Percentiles rank a stretch among this genome's conserved stretches.
These are phyloP conservation scores for Beris morrisii DNA, from an alignment of 2,888 invertebrate genomes.

Conservation along the genomic window DNA sequence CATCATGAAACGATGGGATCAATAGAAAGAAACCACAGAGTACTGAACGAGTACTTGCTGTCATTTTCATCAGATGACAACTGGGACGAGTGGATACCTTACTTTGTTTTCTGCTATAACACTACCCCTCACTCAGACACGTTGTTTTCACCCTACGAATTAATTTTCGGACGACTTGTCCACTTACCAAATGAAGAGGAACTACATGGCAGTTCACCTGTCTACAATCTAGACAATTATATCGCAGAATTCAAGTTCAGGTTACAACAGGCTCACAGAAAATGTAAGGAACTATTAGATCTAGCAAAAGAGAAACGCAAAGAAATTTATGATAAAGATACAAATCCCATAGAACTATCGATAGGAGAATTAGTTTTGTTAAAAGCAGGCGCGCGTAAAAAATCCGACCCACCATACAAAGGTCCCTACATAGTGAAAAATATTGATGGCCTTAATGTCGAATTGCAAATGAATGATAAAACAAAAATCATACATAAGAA, in stretches of 20 bases:
- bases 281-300: neutral
- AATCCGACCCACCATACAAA: too few species aligned
- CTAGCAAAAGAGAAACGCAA: slow-evolving; percentile 6
- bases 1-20: slow-evolving; percentile 22
- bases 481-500: too few species aligned
- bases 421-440: too few species aligned
- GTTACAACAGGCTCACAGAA: slow-evolving; percentile 4
- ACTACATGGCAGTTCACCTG: neutral
- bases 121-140: neutral
- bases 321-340: neutral
- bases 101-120: slow-evolving; percentile 1
- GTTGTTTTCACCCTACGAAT: neutral
- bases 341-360: neutral
- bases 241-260: neutral
- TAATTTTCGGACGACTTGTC: neutral
- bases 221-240: neutral
- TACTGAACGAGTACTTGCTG: slow-evolving; percentile 5
- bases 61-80: neutral
- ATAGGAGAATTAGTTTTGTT: slow-evolving; percentile 14
- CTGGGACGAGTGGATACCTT: neutral
- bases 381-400: neutral
- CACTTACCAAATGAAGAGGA: neutral
- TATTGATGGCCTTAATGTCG: too few species aligned
- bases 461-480: too few species aligned
- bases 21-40: slow-evolving; percentile 10